phyloP scores from a whole-genome alignment of 2,113 vertebrate species.

The Dasyurus viverrinus region DNA sequence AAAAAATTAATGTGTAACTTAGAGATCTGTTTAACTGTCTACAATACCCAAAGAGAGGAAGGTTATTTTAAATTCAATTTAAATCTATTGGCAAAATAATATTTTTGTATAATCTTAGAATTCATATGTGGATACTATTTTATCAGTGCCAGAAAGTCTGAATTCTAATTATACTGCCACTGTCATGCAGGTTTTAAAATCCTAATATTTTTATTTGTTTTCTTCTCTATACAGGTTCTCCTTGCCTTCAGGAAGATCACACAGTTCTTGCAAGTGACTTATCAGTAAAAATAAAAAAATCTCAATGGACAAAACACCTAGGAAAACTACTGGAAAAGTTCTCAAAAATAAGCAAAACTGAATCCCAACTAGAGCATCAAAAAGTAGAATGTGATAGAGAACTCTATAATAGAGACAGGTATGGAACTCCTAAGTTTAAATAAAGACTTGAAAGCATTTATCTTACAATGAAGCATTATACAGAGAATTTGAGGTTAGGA shows the following conservation, averaged over 20 bases:
- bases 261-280: slow-evolving; percentile 74
- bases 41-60: background rate
- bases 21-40: background rate
- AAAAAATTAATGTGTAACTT: background rate
- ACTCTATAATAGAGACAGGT: no score
- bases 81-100: background rate
- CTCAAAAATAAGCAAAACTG: no score
- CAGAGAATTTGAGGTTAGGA: no score
- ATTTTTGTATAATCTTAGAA: background rate
- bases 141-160: background rate
- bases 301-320: no score
- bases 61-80: background rate
- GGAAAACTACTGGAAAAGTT: no score
- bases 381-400: no score
- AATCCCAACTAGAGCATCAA: no score
- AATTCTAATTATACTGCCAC: background rate
- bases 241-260: slow-evolving; percentile 89
- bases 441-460: no score
- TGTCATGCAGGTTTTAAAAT: background rate
- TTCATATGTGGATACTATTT: background rate
- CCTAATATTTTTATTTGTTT: slow-evolving; percentile 41
- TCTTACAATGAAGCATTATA: no score
- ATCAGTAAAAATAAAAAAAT: no score
- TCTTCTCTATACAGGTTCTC: slow-evolving; percentile 84
- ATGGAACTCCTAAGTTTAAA: no score